These are phyloP conservation scores for Bombus haemorrhoidalis DNA, from an alignment of 1,140 invertebrate genomes.

Conservation along the genomic window DNA sequence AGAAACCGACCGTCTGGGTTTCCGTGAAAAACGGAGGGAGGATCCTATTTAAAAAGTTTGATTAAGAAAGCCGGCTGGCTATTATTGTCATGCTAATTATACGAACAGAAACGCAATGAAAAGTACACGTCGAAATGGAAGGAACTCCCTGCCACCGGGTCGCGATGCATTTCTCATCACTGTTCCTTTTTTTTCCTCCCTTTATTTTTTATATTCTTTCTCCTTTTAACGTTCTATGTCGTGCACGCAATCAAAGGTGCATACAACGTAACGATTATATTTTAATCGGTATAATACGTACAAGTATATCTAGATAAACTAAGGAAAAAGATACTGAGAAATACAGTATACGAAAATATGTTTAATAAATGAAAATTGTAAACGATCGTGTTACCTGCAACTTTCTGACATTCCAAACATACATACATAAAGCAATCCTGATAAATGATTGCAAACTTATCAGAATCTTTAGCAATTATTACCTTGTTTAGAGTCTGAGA, in stretches of 20 bases:
- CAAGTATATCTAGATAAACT: neutral
- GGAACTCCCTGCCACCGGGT: constrained; percentile 20
- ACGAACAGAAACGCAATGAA: constrained; percentile 54
- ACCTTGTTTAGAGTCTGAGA: too few species aligned
- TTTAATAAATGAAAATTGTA: neutral
- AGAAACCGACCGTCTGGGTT: constrained; percentile 50
- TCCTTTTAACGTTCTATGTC: too few species aligned
- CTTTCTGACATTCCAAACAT: neutral
- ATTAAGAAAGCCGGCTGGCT: constrained; percentile 73
- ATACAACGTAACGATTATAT: neutral
- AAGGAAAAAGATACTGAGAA: neutral
- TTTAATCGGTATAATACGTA: neutral
- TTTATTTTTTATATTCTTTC: neutral
- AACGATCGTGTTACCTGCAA: neutral
- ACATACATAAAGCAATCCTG: neutral
- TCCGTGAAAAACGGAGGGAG: constrained; percentile 39
- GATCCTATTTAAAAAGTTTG: constrained; percentile 81
- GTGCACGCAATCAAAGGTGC: neutral
- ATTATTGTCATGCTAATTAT: constrained; percentile 81
- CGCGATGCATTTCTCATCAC: constrained; percentile 23
- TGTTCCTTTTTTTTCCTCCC: neutral
- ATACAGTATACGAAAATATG: neutral
- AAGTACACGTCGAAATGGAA: constrained; percentile 71
- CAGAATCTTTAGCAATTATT: too few species aligned
- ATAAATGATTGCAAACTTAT: neutral